Base-by-base conservation (phyloP, 2,888 invertebrate genomes). In the Eumerus sabulonum region DNA sequence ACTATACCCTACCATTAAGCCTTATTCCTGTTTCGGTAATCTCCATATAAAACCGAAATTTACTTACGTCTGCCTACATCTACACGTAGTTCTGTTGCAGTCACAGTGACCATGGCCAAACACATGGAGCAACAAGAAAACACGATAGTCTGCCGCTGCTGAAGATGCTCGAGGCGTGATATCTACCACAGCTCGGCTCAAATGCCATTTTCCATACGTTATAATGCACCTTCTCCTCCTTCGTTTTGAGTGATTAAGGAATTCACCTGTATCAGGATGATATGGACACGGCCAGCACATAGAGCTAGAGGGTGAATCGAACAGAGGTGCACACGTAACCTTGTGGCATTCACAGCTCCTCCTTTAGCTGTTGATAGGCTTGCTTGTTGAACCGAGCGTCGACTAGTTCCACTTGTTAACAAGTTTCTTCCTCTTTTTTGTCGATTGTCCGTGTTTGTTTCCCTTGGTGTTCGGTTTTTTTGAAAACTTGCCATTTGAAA, bases 161-260 rank as follows among this genome's bases (percentile, higher is more conserved):
- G 67, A 57, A 57, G 51, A 62, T 47, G 77, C 73, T 67, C 57
- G 47, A 77, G 67, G 77, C 73, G 73, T 77, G 62, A 77, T 77
- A 77, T 67, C 63, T 54, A 77, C 73, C 72, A 73, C 67, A 73
- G 62, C 76, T 76, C 56, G 67, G 17, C 72, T 67, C 62, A 77
- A 66, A 72, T 63, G 73, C 48, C 57, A 77, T 67, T 67, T 57
- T 67, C 73, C 57, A 17, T 27, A 35, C 64, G 56, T 63, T 71
- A 50, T 70, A 64, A 56, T 38, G 18, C 17, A 7, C 18, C 27
- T 16, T 17, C 9, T 36, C 50, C 7, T 19, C 44, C 35, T 47
- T 17, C 42, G 11, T 44, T 42, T 63, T 48, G 62, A 38, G 51
- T 42, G 35, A 57, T 45, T 47, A 45, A 57, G 27, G 60, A 42